Evolutionary conservation across 2,113 vertebrate genomes (phyloP), one percentile per base, ranked within the genome.

Genomic region (Dolichallabes microphthalmus): DNA sequence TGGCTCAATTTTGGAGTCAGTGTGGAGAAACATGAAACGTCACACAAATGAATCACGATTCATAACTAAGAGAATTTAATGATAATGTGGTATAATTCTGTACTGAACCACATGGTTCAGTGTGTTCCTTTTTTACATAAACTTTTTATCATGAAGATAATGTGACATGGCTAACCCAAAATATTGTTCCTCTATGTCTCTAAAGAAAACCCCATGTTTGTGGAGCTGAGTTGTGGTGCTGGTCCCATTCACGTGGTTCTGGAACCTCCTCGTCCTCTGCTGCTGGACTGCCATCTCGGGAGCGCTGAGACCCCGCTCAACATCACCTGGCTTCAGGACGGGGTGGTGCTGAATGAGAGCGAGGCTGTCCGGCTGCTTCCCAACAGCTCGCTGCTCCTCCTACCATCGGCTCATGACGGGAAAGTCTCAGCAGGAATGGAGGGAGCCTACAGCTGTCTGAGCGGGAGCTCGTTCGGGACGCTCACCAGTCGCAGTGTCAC

Each of bases 201-300:
- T 82, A 58, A 94, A 98, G 98, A 95, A 89, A 95, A 93, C 86
- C 93, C 93, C 82, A 89, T 90, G 73, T 96, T 94, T 0, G 89
- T 98, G 93, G 96, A 98, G 91, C 94, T 99, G 94, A 96, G 96
- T 94, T 99, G 97, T 35, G 94, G 95, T 2, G 92, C 92, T 19
- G 96, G 97, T 63, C 96, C 97, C 8, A 94, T 95, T 75, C 95
- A 94, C 64, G 95, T 96, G 91, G 92, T 96, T 63, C 90, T 99
- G 92, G 95, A 96, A 82, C 95, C 95, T 0, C 93, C 93, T 82
- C 94, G 93, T 52, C 94, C 90, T 3, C 92, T 95, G 64, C 89
- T 97, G 92, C 92, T 99, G 91, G 94, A 96, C 89, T 99, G 98
- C 88, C 95, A 94, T 89, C 93, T 96, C 78, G 95, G 94, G 53